These are phyloP conservation scores for Aphodius granarius DNA, from an alignment of 2,888 invertebrate genomes.

Conservation along the genomic window DNA sequence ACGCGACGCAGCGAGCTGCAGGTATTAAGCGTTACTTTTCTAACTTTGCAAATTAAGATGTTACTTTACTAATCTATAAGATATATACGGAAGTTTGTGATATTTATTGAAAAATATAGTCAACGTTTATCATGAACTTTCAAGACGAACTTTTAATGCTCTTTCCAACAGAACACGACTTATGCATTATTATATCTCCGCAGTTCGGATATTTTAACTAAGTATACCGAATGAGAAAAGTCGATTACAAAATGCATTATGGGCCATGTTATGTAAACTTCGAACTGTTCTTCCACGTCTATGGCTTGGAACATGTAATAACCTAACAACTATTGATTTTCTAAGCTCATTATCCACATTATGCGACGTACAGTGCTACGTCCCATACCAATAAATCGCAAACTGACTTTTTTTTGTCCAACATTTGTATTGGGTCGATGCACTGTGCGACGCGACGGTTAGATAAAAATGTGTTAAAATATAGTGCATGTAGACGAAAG, in stretches of 20 bases:
- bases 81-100: no score
- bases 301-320: no score
- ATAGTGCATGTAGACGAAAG: neutral
- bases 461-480: neutral
- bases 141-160: neutral
- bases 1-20: neutral
- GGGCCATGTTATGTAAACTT: neutral
- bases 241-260: neutral
- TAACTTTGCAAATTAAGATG: neutral
- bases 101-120: no score
- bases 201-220: neutral
- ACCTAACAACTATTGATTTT: neutral
- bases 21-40: neutral
- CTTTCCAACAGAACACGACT: neutral
- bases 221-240: neutral
- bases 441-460: no score
- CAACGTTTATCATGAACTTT: neutral
- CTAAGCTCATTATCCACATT: neutral
- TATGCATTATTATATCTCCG: neutral
- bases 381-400: no score
- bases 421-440: no score
- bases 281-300: neutral
- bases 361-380: no score
- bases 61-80: no score
- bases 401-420: no score